Base-by-base conservation (phyloP, 2,113 vertebrate genomes). In the Tympanuchus pallidicinctus region DNA sequence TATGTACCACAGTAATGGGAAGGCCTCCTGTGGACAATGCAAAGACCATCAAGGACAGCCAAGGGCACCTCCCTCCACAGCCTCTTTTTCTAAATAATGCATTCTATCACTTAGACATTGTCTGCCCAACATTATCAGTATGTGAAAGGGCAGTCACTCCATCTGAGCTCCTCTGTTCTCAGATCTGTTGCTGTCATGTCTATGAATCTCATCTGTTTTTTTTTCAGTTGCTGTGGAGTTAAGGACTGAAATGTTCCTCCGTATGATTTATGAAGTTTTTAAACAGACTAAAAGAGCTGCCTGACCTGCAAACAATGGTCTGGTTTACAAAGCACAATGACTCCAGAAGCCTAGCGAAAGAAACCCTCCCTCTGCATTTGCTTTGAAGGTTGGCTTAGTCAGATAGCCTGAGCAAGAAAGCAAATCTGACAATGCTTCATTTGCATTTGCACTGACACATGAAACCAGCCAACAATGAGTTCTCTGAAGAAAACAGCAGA, bases 371-470 rank as follows among this genome's bases (percentile, higher is more conserved):
- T 92, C 56, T 19, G 57, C 24, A 5, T 83, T 80, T 76, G 60
- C 95, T 92, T 71, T 83, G 76, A 92, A 83, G 80, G 83, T 75
- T 74, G 89, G 36, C 73, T 81, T 73, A 40, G 54, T 81, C 69
- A n/a, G 73, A 92, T 45, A 77, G 67, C 57, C 83, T 27, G 65
- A 50, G 7, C n/a, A 63, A 74, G 83, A 66, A 90, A 94, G 86
- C 83, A 90, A 81, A 92, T 7, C 89, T 42, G 56, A 95, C 95
- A 95, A 94, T 88, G 80, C 89, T 64, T 95, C 89, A 96, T 96
- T 94, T 95, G 86, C 93, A 95, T 95, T 86, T 67, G 86, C 54
- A 83, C 89, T 54, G 56, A 10, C 86, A 50, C 65, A 64, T 6
- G 85, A 74, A 88, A 86, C 42, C 80, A 67, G 92, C 18, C 89